Percentiles rank a stretch among this genome's conserved stretches.
Conservation (phyloP, 2,888 invertebrate genomes). For the Elgonia sp. region DNA sequence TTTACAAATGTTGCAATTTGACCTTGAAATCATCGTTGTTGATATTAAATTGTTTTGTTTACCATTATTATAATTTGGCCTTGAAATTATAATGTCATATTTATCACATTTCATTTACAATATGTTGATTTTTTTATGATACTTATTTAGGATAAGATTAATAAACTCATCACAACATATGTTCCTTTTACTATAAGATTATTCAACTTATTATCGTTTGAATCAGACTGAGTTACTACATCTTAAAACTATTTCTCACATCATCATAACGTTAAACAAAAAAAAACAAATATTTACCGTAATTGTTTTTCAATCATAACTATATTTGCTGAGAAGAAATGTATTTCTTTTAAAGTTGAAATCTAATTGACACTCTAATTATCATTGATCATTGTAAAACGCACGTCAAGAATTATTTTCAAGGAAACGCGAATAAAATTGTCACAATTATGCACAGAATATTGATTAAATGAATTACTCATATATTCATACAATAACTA, state of each 20-base stretch:
- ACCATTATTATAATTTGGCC: too few species aligned
- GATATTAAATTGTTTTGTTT: too few species aligned
- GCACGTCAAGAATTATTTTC: conserved; percentile 32
- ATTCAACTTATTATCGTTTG: too few species aligned
- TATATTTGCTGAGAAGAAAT: conserved; percentile 23
- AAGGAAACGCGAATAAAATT: conserved; percentile 36
- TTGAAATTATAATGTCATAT: too few species aligned
- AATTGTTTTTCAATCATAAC: conserved; percentile 21
- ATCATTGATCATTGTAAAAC: conserved; percentile 33
- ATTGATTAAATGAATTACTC: conserved; percentile 29
- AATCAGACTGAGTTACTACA: too few species aligned
- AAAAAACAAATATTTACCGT: conserved; percentile 5
- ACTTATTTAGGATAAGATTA: too few species aligned
- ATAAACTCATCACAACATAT: too few species aligned
- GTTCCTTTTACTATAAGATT: too few species aligned
- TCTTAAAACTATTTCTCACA: conserved; percentile 11
- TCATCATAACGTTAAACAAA: background rate
- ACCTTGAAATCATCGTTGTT: too few species aligned
- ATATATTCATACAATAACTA: background rate
- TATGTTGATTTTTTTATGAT: too few species aligned
- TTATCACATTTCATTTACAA: too few species aligned
- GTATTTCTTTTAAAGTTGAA: conserved; percentile 27
- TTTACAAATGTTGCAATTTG: too few species aligned
- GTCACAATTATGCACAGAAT: conserved; percentile 44
- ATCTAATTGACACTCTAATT: conserved; percentile 39